phyloP scores from a whole-genome alignment of 2,797 vertebrate genomes.

The Smutsia gigantea region DNA sequence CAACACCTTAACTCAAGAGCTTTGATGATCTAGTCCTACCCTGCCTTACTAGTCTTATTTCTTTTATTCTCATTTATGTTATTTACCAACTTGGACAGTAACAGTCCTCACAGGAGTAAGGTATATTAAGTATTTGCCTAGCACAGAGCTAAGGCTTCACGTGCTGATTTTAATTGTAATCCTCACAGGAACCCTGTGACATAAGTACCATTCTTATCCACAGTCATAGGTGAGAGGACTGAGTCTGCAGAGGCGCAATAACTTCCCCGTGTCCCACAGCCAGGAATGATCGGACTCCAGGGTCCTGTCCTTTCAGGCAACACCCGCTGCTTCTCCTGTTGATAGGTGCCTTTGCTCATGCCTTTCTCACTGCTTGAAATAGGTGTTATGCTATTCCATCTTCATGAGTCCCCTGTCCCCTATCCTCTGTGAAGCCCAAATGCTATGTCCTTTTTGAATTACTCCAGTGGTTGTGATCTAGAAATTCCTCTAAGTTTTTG shows the following conservation, averaged over 20 bases:
- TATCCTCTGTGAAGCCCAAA: neutral
- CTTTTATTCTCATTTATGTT: neutral
- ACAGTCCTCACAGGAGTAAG: neutral
- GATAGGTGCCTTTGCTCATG: neutral
- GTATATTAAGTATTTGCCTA: neutral
- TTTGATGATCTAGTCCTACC: neutral
- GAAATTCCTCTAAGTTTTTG: neutral
- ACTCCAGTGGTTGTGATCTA: neutral
- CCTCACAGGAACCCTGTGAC: neutral
- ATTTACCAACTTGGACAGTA: neutral
- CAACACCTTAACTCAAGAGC: neutral
- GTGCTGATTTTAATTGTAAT: neutral
- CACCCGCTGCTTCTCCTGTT: neutral
- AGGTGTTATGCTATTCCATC: neutral
- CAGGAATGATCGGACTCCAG: neutral
- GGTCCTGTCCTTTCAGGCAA: accelerated
- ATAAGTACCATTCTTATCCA: neutral
- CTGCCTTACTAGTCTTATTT: neutral
- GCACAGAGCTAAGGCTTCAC: neutral
- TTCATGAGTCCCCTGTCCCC: neutral
- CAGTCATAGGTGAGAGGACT: neutral
- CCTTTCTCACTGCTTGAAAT: neutral
- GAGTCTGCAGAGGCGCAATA: neutral
- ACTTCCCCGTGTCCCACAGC: neutral
- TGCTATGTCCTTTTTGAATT: neutral